Percentiles rank a stretch among this genome's conserved stretches.
phyloP scores from a whole-genome alignment of 2,113 vertebrate genomes.

The Lepus americanus region DNA sequence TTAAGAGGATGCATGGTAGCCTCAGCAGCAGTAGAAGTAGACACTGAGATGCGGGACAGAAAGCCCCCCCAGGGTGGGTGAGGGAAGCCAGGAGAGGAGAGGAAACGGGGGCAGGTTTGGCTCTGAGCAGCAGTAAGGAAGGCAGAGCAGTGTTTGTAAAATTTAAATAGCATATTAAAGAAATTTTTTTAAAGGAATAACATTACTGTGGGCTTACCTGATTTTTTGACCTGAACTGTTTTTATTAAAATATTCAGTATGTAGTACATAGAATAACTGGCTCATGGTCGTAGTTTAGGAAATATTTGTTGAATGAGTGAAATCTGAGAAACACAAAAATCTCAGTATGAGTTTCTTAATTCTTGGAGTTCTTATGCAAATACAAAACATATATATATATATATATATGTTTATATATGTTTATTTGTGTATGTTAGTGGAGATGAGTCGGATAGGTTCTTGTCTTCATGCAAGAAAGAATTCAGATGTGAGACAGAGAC shows the following conservation, averaged over 20 bases:
- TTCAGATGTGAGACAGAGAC: too few relatives aligned
- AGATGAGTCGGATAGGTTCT: too few relatives aligned
- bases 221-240: neutral
- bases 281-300: neutral
- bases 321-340: neutral
- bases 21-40: neutral
- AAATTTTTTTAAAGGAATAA: neutral
- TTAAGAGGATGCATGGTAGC: neutral
- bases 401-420: neutral
- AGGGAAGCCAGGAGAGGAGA: neutral
- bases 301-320: slow-evolving; percentile 37
- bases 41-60: neutral
- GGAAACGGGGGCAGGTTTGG: fast-evolving
- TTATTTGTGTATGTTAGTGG: too few relatives aligned
- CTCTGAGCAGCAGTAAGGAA: neutral
- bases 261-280: neutral
- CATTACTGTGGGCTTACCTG: neutral
- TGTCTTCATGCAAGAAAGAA: too few relatives aligned
- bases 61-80: fast-evolving
- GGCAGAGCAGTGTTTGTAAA: neutral
- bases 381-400: neutral
- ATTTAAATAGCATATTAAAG: neutral
- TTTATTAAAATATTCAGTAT: neutral
- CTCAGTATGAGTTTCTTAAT: slow-evolving; percentile 9
- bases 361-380: slow-evolving; percentile 44